Conservation (phyloP, 2,113 vertebrate genomes). For the Thunnus thynnus region DNA sequence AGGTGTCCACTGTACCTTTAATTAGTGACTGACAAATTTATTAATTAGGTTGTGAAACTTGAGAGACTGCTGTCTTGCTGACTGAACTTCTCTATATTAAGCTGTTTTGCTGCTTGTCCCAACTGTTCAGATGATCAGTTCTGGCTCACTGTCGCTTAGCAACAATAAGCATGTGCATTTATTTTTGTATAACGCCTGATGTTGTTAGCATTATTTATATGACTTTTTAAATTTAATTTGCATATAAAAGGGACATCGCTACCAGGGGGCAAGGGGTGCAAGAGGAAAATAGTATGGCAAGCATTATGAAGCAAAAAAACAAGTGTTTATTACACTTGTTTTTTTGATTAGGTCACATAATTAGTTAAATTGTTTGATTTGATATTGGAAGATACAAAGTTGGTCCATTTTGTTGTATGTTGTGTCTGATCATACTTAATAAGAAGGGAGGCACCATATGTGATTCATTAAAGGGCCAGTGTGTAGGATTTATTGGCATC, state of each 20-base stretch:
- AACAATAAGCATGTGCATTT: slow-evolving; percentile 48
- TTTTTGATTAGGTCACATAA: neutral
- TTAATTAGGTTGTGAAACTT: neutral
- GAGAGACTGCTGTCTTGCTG: neutral
- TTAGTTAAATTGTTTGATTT: neutral
- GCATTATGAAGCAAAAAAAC: neutral
- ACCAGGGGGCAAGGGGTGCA: too few species aligned
- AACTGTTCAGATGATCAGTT: slow-evolving; percentile 23
- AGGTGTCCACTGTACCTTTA: neutral
- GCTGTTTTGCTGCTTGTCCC: slow-evolving; percentile 2
- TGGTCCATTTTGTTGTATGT: neutral
- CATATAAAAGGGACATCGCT: neutral
- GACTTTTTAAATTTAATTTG: slow-evolving; percentile 16
- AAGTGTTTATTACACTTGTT: neutral
- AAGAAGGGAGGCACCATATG: neutral
- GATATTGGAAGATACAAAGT: neutral
- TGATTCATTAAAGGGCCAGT: neutral
- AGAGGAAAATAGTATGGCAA: too few species aligned
- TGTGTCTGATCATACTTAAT: slow-evolving; percentile 1
- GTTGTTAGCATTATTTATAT: slow-evolving; percentile 24
- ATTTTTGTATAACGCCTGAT: slow-evolving; percentile 25
- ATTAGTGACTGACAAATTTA: slow-evolving; percentile 10
- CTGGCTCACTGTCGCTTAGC: slow-evolving; percentile 53
- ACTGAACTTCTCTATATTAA: neutral
- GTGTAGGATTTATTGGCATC: too few species aligned